Evolutionary conservation across 2,113 vertebrate genomes (phyloP).

Genomic region (Manacus vitellinus): DNA sequence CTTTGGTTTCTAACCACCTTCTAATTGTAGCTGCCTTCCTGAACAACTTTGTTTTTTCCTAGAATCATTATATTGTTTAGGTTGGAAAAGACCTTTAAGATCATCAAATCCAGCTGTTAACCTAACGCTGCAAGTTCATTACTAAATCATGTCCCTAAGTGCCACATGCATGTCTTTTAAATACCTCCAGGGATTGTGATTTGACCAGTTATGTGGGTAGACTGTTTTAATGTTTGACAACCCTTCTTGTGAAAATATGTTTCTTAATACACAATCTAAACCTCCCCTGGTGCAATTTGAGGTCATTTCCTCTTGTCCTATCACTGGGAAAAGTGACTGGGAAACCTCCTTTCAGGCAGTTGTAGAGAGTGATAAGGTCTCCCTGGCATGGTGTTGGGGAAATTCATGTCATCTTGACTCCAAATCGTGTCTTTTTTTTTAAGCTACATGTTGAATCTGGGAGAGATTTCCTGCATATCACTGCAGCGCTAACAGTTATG

Average conservation of each 20-base stretch:
- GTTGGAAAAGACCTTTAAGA: not conserved
- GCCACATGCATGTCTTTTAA: not conserved
- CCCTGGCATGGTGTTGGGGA: not conserved
- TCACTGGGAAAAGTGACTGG: not conserved
- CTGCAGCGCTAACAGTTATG: not conserved
- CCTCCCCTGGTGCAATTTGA: not conserved
- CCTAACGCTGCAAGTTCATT: too few relatives aligned
- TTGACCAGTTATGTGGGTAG: not conserved
- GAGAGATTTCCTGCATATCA: not conserved
- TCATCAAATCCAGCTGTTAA: rapidly evolving
- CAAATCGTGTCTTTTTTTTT: not conserved
- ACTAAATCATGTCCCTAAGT: not conserved
- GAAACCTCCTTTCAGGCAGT: not conserved
- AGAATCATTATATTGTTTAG: not conserved
- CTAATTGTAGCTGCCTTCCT: not conserved
- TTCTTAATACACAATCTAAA: not conserved
- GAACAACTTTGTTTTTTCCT: not conserved
- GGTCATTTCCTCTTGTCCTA: not conserved
- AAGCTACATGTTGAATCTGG: not conserved
- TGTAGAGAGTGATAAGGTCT: not conserved
- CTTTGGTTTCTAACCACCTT: not conserved
- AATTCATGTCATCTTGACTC: not conserved
- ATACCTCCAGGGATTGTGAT: not conserved
- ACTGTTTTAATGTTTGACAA: not conserved
- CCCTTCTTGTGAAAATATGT: not conserved